Percentiles rank a stretch among this genome's conserved stretches.
phyloP scores from a whole-genome alignment of 2,113 vertebrate species.

The Mormoops blainvillei region DNA sequence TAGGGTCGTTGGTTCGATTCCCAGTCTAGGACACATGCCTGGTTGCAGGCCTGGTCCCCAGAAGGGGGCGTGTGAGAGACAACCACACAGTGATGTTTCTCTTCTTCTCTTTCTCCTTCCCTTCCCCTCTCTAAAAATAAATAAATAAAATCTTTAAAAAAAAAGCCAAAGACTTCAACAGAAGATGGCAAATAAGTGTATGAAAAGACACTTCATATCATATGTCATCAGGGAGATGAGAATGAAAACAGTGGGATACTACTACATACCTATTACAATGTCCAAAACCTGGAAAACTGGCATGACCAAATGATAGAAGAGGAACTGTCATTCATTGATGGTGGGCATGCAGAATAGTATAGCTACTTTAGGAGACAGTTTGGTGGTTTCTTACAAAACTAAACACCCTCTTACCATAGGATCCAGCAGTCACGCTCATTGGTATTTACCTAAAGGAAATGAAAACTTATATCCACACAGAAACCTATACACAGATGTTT shows the following conservation, averaged over 20 bases:
- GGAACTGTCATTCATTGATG: neutral
- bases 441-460: neutral
- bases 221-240: neutral
- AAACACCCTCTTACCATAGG: neutral
- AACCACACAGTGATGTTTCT: too few species aligned
- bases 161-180: neutral
- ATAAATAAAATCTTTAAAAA: too few species aligned
- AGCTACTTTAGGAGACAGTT: neutral
- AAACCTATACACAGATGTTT: neutral
- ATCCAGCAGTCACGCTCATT: neutral
- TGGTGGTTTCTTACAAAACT: neutral
- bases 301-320: neutral
- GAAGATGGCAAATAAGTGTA: neutral
- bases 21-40: too few species aligned
- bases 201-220: neutral
- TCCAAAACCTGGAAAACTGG: neutral
- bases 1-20: too few species aligned
- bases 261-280: neutral
- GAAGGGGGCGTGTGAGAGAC: too few species aligned
- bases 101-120: too few species aligned
- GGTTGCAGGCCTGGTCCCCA: too few species aligned
- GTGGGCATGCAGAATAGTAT: neutral
- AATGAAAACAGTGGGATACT: neutral
- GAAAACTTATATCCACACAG: neutral
- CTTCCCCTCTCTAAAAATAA: too few species aligned